Conservation (phyloP, 2,113 vertebrate species). For the Furnarius figulus region DNA sequence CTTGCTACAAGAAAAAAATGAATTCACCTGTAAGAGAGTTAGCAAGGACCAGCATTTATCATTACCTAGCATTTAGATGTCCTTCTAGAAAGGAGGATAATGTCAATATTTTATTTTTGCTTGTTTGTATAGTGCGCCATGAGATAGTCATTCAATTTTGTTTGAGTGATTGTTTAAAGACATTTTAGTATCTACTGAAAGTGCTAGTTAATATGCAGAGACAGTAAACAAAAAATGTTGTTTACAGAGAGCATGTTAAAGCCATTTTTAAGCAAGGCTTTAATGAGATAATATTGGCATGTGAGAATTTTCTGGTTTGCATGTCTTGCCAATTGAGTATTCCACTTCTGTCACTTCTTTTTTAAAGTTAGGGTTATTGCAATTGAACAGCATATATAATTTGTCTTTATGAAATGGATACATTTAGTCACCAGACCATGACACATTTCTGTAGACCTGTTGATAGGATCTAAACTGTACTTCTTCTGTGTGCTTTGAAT, state of each 20-base stretch:
- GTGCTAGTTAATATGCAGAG: not conserved
- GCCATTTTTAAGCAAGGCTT: constrained; percentile 38
- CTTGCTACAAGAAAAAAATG: not conserved
- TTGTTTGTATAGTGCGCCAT: not conserved
- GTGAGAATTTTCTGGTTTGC: not conserved
- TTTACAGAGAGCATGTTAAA: constrained; percentile 1
- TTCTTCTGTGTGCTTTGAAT: not conserved
- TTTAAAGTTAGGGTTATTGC: not conserved
- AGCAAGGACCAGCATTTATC: not conserved
- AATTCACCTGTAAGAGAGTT: accelerated
- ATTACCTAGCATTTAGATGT: not conserved
- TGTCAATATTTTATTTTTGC: not conserved
- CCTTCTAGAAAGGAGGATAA: not conserved
- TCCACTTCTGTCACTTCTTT: constrained; percentile 27
- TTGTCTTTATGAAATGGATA: constrained; percentile 41
- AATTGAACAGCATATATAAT: not conserved
- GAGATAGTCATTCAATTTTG: not conserved
- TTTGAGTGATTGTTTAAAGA: not conserved
- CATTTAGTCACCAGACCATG: not conserved
- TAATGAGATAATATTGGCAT: constrained; percentile 13
- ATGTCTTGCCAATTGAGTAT: not conserved
- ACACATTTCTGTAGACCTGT: not conserved
- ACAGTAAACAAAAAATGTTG: constrained; percentile 6
- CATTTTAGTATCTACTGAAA: not conserved
- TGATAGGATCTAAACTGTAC: not conserved